phyloP scores from a whole-genome alignment of 1,140 invertebrate genomes.

The Temnothorax curvispinosus region DNA sequence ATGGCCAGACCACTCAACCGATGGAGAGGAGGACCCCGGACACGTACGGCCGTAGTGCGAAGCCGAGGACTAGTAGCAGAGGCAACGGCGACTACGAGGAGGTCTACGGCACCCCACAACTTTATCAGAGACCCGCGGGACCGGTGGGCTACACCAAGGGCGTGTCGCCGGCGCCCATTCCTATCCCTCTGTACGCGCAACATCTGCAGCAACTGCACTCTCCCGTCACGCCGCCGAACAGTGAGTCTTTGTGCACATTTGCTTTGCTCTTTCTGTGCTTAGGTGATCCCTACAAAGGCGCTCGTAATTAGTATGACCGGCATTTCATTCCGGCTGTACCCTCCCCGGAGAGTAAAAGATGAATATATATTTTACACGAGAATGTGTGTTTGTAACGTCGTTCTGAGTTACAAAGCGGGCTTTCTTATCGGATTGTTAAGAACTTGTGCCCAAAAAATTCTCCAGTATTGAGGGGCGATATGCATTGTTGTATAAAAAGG shows the following conservation, averaged over 20 bases:
- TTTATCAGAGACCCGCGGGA: conserved; percentile 86
- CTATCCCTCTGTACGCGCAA: conserved; percentile 77
- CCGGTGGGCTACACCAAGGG: conserved; percentile 84
- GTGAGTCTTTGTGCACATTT: conserved; percentile 47
- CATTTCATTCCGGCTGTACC: background rate
- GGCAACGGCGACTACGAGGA: conserved; percentile 91
- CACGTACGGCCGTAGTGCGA: conserved; percentile 90
- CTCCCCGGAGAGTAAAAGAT: background rate
- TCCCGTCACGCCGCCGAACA: conserved; percentile 63
- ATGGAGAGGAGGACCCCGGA: conserved; percentile 92
- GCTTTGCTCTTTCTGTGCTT: background rate
- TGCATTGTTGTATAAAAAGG: background rate
- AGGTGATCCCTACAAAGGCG: background rate
- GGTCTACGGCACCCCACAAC: conserved; percentile 87
- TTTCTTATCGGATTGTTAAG: background rate
- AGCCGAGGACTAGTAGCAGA: conserved; percentile 74
- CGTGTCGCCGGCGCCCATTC: conserved; percentile 77
- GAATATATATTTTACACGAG: conserved; percentile 15
- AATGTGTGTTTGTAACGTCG: background rate
- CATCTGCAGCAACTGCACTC: conserved; percentile 69
- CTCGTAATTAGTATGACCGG: conserved; percentile 25
- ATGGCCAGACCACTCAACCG: conserved; percentile 73
- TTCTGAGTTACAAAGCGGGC: background rate
- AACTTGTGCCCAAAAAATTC: background rate
- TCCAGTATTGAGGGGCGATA: background rate